Evolutionary conservation across 1,140 invertebrate genomes (phyloP).

Genomic region (Capitella teleta): DNA sequence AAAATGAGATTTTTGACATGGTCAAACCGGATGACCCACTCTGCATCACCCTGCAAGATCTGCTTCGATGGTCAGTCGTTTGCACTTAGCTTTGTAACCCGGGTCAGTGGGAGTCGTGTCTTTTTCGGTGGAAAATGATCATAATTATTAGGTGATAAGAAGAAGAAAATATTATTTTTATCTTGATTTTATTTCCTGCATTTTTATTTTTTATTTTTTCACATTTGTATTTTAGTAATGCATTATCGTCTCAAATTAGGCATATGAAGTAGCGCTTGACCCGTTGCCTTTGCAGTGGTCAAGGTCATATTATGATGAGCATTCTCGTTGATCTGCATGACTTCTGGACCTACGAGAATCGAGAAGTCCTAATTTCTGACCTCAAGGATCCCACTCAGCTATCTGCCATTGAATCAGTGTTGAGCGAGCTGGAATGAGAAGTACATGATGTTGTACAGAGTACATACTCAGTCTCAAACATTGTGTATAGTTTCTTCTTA

Average conservation of each 20-base stretch:
- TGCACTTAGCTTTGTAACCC: too few relatives aligned
- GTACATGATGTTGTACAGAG: too few relatives aligned
- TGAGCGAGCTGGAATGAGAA: too few relatives aligned
- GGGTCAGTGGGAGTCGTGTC: too few relatives aligned
- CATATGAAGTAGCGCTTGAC: too few relatives aligned
- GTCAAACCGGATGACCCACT: slow-evolving; percentile 73
- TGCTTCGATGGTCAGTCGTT: slow-evolving; percentile 51
- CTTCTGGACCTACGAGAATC: slow-evolving; percentile 91
- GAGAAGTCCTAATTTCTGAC: slow-evolving; percentile 53
- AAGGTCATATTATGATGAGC: slow-evolving; percentile 84
- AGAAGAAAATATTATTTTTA: not conserved
- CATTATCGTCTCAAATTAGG: too few relatives aligned
- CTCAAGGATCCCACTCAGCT: too few relatives aligned
- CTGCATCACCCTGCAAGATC: slow-evolving; percentile 77
- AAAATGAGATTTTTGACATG: slow-evolving; percentile 98
- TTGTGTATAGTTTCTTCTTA: too few relatives aligned
- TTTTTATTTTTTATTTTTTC: too few relatives aligned
- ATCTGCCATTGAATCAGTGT: too few relatives aligned
- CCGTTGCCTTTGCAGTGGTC: slow-evolving; percentile 65
- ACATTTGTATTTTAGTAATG: too few relatives aligned
- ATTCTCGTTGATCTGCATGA: slow-evolving; percentile 92
- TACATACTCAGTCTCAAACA: too few relatives aligned
- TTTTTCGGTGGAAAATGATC: not conserved
- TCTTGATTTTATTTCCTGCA: not conserved
- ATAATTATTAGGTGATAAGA: not conserved